phyloP scores from a whole-genome alignment of 1,140 invertebrate genomes.

The Psilanteris sp. region DNA sequence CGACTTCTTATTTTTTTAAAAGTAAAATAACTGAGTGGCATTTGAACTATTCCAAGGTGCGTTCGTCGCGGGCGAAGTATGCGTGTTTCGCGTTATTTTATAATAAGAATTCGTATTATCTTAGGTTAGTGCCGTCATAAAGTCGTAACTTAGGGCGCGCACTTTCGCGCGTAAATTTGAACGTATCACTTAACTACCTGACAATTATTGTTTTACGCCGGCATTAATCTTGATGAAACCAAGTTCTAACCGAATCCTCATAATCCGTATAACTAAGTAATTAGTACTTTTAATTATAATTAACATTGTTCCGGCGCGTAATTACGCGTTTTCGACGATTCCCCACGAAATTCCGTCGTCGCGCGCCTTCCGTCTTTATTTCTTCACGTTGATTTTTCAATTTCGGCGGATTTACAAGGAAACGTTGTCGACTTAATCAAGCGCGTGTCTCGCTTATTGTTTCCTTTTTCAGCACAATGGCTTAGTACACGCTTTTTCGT shows the following conservation, averaged over 20 bases:
- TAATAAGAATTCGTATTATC: constrained; percentile 18
- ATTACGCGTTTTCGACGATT: constrained; percentile 11
- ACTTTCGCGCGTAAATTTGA: constrained; percentile 31
- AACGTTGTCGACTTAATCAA: constrained; percentile 70
- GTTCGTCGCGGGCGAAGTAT: not conserved
- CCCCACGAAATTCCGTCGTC: constrained; percentile 1
- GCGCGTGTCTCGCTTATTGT: constrained; percentile 55
- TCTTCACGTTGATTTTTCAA: constrained; percentile 43
- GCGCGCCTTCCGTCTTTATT: not conserved
- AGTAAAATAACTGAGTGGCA: not conserved
- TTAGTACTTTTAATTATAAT: constrained; percentile 43
- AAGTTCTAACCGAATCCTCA: constrained; percentile 38
- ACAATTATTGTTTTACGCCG: constrained; percentile 41
- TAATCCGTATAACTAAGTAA: constrained; percentile 36
- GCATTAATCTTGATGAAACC: constrained; percentile 46
- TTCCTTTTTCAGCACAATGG: constrained; percentile 30
- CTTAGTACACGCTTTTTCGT: constrained; percentile 8
- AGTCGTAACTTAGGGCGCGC: constrained; percentile 7
- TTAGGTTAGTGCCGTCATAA: constrained; percentile 25
- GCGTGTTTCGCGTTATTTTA: constrained; percentile 3
- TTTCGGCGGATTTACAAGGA: constrained; percentile 50
- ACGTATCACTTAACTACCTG: constrained; percentile 38
- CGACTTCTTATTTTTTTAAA: no score
- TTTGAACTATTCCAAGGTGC: constrained; percentile 1
- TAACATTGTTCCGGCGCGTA: constrained; percentile 22